These are phyloP conservation scores for Cathartes aura DNA, from an alignment of 2,113 vertebrate species.

Conservation along the genomic window DNA sequence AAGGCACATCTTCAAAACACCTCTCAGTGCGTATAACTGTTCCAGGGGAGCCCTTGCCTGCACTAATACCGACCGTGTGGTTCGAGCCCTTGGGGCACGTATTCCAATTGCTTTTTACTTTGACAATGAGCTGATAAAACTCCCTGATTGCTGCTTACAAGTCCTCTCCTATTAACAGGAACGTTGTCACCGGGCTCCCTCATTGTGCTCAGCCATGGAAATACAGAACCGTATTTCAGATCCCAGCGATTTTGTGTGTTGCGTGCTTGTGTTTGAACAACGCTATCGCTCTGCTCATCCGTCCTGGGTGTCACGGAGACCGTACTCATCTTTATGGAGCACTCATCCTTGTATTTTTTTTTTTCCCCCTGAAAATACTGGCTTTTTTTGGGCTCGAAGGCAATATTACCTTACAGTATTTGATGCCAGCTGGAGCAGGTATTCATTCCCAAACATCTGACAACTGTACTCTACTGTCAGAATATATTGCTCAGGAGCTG, in stretches of 20 bases:
- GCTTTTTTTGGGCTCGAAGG: neutral
- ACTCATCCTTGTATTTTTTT: neutral
- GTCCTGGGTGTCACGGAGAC: neutral
- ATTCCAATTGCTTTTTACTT: neutral
- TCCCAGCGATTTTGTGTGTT: neutral
- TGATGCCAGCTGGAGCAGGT: neutral
- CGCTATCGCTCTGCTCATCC: neutral
- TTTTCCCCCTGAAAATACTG: neutral
- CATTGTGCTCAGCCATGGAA: neutral
- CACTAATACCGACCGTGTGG: neutral
- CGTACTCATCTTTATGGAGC: neutral
- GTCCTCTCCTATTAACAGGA: neutral
- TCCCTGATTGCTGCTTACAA: neutral
- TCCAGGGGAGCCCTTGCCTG: neutral
- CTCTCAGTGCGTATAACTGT: neutral
- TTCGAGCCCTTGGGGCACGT: rapidly evolving
- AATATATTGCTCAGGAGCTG: neutral
- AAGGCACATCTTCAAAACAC: neutral
- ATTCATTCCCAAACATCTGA: neutral
- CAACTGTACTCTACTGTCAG: neutral
- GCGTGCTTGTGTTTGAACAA: neutral
- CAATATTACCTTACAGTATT: neutral
- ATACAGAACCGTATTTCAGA: neutral
- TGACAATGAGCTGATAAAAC: neutral
- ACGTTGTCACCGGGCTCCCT: neutral